Evolutionary conservation across 2,888 invertebrate species (phyloP).

Genomic region (Acrobasis repandana): DNA sequence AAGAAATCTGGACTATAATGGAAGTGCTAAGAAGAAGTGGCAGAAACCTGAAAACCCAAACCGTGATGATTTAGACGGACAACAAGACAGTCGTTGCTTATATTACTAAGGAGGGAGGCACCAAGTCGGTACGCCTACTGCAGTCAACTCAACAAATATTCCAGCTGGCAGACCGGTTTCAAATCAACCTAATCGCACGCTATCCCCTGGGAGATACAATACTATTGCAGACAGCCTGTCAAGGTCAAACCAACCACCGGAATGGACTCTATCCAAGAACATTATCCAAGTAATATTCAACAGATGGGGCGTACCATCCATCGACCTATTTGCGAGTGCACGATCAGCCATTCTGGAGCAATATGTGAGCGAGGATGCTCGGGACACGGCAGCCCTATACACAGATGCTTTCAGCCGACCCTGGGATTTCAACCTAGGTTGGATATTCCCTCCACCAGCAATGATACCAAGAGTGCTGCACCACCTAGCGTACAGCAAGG

Average conservation of each 20-base stretch:
- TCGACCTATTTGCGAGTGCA: conserved; percentile 32
- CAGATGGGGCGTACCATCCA: conserved; percentile 25
- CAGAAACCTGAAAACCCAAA: background rate
- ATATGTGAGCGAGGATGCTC: conserved; percentile 29
- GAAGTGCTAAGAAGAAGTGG: conserved; percentile 7
- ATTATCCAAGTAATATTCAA: conserved; percentile 17
- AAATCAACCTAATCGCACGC: conserved; percentile 25
- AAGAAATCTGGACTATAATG: conserved; percentile 22
- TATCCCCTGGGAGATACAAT: conserved; percentile 33
- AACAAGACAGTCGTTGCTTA: conserved; percentile 32
- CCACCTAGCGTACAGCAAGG: conserved; percentile 33
- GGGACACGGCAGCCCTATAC: conserved; percentile 22
- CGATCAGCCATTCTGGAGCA: conserved; percentile 29
- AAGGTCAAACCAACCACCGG: conserved; percentile 25
- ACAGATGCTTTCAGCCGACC: conserved; percentile 31
- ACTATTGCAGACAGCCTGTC: conserved; percentile 32
- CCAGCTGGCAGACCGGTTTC: conserved; percentile 13
- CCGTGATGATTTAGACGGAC: conserved; percentile 27
- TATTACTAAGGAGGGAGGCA: conserved; percentile 34
- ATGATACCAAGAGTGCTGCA: conserved; percentile 31
- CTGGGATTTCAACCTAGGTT: conserved; percentile 33
- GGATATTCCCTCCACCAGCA: conserved; percentile 35
- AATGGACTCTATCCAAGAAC: conserved; percentile 23
- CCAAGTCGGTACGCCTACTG: conserved; percentile 27
- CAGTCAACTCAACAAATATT: conserved; percentile 25